Conservation (phyloP, 2,888 invertebrate species). For the Tinea pellionella region DNA sequence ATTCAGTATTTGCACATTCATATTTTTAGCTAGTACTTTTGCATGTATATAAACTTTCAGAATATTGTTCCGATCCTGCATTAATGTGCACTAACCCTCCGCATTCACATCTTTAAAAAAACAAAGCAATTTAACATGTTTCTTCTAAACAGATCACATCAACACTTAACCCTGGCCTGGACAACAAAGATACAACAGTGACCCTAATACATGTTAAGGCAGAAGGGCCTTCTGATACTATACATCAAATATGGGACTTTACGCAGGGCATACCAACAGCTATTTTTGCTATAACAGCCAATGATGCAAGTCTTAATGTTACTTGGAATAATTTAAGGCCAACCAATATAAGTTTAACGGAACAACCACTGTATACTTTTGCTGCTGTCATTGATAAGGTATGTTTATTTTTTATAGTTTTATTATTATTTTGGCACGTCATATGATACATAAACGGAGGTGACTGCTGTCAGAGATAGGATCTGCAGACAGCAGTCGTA, state of each 20-base stretch:
- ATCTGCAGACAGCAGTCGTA: too few species aligned
- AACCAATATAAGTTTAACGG: constrained; percentile 44
- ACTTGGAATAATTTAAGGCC: constrained; percentile 51
- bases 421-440: neutral
- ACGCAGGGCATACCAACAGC: constrained; percentile 67
- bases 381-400: constrained; percentile 73
- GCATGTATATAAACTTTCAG: too few species aligned
- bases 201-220: constrained; percentile 67
- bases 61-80: too few species aligned
- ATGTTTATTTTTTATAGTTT: constrained; percentile 19
- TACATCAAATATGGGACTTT: constrained; percentile 78
- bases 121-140: too few species aligned
- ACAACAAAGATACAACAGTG: constrained; percentile 29
- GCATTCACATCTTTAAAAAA: too few species aligned
- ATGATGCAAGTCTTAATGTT: constrained; percentile 54
- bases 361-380: constrained; percentile 66
- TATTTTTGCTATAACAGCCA: constrained; percentile 60
- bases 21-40: too few species aligned
- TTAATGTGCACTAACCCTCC: too few species aligned
- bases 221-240: constrained; percentile 64
- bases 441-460: too few species aligned
- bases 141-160: constrained; percentile 34
- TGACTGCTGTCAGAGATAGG: too few species aligned
- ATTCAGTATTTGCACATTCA: too few species aligned
- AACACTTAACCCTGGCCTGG: constrained; percentile 44